These are phyloP conservation scores for Chymomyza amoena DNA, from an alignment of 2,888 invertebrate genomes.

Conservation along the genomic window DNA sequence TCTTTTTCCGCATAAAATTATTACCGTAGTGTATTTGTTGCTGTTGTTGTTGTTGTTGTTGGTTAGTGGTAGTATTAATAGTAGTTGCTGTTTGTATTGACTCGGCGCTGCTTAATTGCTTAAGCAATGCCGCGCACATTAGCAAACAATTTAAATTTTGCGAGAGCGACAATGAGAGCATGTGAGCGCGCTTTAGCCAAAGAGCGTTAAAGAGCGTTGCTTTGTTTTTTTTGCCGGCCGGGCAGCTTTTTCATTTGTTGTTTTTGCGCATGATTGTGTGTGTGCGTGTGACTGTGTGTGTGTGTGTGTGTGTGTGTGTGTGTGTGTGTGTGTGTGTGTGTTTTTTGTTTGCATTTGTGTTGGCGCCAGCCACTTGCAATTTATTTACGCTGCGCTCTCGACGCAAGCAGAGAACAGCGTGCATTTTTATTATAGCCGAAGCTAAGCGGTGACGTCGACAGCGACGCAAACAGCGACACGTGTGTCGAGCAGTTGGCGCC, in stretches of 20 bases:
- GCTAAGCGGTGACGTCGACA: conserved; percentile 6
- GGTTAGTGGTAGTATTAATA: background rate
- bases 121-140: conserved; percentile 4
- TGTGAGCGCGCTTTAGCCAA: background rate
- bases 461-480: conserved; percentile 45
- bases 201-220: background rate
- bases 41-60: background rate
- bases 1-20: background rate
- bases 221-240: conserved; percentile 2
- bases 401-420: background rate
- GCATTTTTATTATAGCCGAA: conserved; percentile 7
- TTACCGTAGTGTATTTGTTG: background rate
- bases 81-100: conserved; percentile 11
- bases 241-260: background rate
- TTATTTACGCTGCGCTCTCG: conserved; percentile 1
- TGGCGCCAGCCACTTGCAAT: background rate
- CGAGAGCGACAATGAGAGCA: background rate
- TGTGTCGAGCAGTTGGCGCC: conserved; percentile 67
- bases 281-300: background rate
- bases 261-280: conserved; percentile 1
- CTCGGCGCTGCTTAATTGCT: background rate
- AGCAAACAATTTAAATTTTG: background rate
- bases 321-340: background rate
- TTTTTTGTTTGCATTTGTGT: background rate
- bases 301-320: background rate